These are phyloP conservation scores for Physocephala rufipes DNA, from an alignment of 2,888 invertebrate genomes.

Conservation along the genomic window DNA sequence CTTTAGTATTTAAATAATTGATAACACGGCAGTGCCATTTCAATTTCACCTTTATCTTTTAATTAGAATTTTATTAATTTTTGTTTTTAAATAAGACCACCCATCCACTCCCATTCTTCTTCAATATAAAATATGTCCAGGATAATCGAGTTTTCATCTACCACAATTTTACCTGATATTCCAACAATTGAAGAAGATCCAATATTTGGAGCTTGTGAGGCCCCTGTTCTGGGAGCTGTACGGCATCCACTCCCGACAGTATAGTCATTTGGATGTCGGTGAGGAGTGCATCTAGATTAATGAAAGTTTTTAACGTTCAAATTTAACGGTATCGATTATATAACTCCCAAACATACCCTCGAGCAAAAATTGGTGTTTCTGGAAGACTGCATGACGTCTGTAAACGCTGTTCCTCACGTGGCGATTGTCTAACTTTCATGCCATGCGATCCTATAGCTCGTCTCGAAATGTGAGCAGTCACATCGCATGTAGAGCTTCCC, in stretches of 20 bases:
- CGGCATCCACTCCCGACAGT: constrained; percentile 65
- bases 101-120: no score
- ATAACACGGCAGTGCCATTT: no score
- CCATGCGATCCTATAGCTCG: constrained; percentile 64
- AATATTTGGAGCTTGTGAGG: constrained; percentile 63
- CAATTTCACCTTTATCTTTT: no score
- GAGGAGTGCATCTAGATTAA: constrained; percentile 72
- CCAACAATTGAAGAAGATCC: constrained; percentile 65
- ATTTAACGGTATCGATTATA: not conserved
- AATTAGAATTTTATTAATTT: no score
- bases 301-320: not conserved
- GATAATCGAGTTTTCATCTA: no score
- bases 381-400: constrained; percentile 88
- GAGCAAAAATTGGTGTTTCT: constrained; percentile 88
- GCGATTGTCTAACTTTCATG: constrained; percentile 68
- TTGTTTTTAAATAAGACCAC: no score
- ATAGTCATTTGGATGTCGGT: constrained; percentile 69
- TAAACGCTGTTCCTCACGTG: constrained; percentile 72
- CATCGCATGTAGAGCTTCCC: constrained; percentile 50
- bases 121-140: no score
- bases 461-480: constrained; percentile 67
- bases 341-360: constrained; percentile 67
- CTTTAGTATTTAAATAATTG: no score
- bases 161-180: constrained; percentile 53
- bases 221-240: constrained; percentile 71